Evolutionary conservation across 2,888 invertebrate species (phyloP), one percentile per base, ranked within the genome.

Genomic region (Mongoloraphidia duomilia): DNA sequence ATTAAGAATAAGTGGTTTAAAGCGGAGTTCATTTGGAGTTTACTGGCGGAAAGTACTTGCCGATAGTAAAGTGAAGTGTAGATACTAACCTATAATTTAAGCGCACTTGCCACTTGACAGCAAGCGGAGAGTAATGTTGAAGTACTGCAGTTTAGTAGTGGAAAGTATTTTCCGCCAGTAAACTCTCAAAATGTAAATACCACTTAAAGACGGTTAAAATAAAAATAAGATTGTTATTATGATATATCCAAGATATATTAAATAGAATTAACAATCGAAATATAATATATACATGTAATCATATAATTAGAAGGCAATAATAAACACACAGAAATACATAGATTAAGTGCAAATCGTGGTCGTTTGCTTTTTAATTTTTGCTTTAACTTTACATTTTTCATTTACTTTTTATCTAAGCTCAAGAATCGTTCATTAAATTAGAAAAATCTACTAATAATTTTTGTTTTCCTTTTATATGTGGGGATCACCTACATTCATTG

Each of bases 261-360:
- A 42, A 42, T 42, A 42, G 42, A 42, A 33, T 42, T 42, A 42
- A 42, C 42, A 42, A 42, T 42, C 42, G 42, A 42, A 42, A 42
- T 42, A 42, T 42, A 39, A 39, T 39, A 42, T 42, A 42, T 42
- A 42, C 42, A 42, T 42, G 42, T 42, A 42, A 42, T 42, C 17
- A 42, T 42, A 42, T 12, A 42, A 42, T 42, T 42, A 42, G 33
- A 42, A 42, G 42, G 42, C 42, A 42, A 42, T 42, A 42, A 42
- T 42, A 42, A 42, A 42, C 42, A 42, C 42, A 42, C 42, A 42
- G 42, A 42, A 26, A 42, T 42, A 42, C 42, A 42, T 42, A 42
- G 42, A 26, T 42, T 42, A 42, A 42, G 42, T 42, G 42, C 42
- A 42, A 42, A 42, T 42, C 42, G 33, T 42, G 42, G 42, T 42